Conservation (phyloP, 1,140 invertebrate genomes). For the Ceratina calcarata region DNA sequence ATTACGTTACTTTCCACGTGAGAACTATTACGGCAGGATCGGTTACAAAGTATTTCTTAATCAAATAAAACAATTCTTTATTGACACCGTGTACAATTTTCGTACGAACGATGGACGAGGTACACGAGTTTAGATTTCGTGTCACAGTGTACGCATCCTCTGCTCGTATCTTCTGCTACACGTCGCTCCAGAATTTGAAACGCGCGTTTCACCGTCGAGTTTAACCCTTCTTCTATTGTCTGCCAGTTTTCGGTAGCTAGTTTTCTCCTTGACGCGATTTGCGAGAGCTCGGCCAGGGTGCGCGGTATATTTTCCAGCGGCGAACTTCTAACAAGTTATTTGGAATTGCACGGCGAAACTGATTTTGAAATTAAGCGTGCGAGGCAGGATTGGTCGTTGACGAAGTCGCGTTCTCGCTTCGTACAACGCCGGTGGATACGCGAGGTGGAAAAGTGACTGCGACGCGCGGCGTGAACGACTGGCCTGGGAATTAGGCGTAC, state of each 20-base stretch:
- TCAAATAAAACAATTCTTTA: no score
- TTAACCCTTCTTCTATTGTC: not conserved
- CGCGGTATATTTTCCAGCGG: conserved; percentile 10
- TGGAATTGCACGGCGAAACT: conserved; percentile 17
- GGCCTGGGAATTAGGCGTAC: conserved; percentile 28
- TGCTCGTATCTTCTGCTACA: not conserved
- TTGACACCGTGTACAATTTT: no score
- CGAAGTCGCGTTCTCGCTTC: not conserved
- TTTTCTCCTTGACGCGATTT: not conserved
- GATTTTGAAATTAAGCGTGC: conserved; percentile 41
- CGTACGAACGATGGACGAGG: no score
- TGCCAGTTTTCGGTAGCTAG: not conserved
- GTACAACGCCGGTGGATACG: no score
- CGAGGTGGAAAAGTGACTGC: conserved; percentile 1
- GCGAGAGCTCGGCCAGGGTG: no score
- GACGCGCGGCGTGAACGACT: conserved; percentile 19
- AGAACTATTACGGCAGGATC: no score
- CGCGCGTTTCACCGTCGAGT: not conserved
- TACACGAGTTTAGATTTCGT: no score
- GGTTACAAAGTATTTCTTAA: no score
- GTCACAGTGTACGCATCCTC: no score
- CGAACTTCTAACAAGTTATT: conserved; percentile 16
- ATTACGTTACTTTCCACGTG: conserved; percentile 5
- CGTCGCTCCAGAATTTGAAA: conserved; percentile 3
- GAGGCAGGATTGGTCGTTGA: not conserved